Evolutionary conservation across 1,140 invertebrate species (phyloP).

Genomic region (Drosophila sucinea): DNA sequence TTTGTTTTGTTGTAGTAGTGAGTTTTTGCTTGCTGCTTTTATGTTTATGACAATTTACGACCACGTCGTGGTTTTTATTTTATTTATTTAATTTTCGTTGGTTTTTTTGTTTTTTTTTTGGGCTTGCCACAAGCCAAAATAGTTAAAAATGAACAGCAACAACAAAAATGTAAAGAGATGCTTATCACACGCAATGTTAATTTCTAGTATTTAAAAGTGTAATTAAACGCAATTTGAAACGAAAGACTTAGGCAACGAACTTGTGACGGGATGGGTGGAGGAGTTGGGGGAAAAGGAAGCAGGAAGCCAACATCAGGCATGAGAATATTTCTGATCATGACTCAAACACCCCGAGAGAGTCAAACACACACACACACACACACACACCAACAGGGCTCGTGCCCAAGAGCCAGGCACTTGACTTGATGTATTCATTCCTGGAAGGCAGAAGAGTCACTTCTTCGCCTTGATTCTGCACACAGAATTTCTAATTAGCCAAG

Average conservation of each 20-base stretch:
- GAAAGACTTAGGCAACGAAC: constrained; percentile 78
- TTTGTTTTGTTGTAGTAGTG: constrained; percentile 12
- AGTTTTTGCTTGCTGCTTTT: constrained; percentile 26
- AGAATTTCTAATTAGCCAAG: constrained; percentile 70
- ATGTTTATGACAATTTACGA: constrained; percentile 72
- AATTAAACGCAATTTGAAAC: constrained; percentile 79
- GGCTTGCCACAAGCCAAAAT: constrained; percentile 50
- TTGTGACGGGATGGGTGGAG: background rate
- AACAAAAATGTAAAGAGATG: constrained; percentile 47
- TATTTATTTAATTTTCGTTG: constrained; percentile 2
- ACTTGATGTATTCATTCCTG: constrained; percentile 51
- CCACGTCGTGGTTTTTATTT: constrained; percentile 40
- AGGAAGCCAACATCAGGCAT: constrained; percentile 65
- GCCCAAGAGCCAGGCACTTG: constrained; percentile 51
- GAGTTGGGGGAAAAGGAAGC: constrained; percentile 59
- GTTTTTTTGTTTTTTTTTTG: constrained; percentile 37
- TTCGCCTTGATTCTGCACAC: constrained; percentile 60
- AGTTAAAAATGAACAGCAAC: constrained; percentile 1
- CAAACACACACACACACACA: constrained; percentile 32
- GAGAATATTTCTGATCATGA: constrained; percentile 64
- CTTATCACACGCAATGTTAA: constrained; percentile 71
- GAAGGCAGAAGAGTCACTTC: constrained; percentile 36
- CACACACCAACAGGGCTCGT: constrained; percentile 55
- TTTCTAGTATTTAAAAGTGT: constrained; percentile 77
- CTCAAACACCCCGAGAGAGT: constrained; percentile 35